A percentile compares a stretch with the other conserved stretches of the same genome.
phyloP scores from a whole-genome alignment of 2,797 vertebrate species.

The Lacerta bilineata region DNA sequence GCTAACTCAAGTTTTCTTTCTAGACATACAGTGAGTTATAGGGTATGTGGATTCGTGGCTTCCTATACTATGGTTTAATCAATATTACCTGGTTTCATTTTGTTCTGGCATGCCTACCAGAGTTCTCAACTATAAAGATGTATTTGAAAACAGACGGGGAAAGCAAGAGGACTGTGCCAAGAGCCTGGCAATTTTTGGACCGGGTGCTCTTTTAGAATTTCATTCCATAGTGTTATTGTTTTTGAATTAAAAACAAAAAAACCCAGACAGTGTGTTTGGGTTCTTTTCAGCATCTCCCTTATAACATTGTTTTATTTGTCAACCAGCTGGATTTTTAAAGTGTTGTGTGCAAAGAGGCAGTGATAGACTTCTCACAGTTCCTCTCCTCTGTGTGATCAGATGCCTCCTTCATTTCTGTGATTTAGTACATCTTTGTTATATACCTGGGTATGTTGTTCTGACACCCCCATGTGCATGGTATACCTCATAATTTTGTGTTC shows the following conservation, averaged over 20 bases:
- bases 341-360: background rate
- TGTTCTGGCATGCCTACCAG: slow-evolving; percentile 29
- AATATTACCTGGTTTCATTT: slow-evolving; percentile 1
- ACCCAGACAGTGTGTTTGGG: background rate
- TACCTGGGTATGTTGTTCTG: background rate
- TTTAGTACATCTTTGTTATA: background rate
- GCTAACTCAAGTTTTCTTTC: slow-evolving; percentile 12
- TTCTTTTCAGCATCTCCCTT: background rate
- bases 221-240: slow-evolving; percentile 21
- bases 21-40: background rate
- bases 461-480: slow-evolving; percentile 1
- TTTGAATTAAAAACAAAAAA: slow-evolving; percentile 27
- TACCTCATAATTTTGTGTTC: slow-evolving; percentile 18
- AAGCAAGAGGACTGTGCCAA: slow-evolving; percentile 9
- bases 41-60: slow-evolving; percentile 21
- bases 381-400: slow-evolving; percentile 30
- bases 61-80: slow-evolving; percentile 25
- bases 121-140: slow-evolving; percentile 2
- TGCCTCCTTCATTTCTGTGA: slow-evolving; percentile 46
- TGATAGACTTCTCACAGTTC: slow-evolving; percentile 40
- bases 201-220: slow-evolving; percentile 4
- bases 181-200: slow-evolving; percentile 33
- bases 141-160: background rate
- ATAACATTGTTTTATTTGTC: slow-evolving; percentile 16
- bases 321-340: slow-evolving; percentile 16